phyloP scores from a whole-genome alignment of 2,113 vertebrate species.

The Oreochromis niloticus region DNA sequence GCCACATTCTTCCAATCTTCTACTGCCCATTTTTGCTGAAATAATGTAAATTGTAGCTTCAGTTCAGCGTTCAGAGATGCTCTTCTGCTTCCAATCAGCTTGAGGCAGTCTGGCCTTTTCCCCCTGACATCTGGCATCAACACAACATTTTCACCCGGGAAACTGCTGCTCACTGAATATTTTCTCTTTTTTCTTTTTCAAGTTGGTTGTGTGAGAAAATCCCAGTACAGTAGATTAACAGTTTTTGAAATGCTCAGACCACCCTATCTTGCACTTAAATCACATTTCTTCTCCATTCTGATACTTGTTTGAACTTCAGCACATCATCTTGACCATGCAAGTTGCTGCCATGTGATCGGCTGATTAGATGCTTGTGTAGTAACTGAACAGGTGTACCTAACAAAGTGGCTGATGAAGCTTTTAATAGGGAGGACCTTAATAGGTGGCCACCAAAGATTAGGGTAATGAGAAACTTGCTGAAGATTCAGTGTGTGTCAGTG shows the following conservation, averaged over 20 bases:
- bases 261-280: neutral
- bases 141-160: neutral
- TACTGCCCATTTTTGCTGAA: neutral
- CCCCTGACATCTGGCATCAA: neutral
- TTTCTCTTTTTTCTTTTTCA: neutral
- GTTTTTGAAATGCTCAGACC: neutral
- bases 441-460: neutral
- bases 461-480: neutral
- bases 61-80: neutral
- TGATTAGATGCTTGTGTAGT: neutral
- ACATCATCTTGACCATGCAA: neutral
- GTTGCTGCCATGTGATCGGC: neutral
- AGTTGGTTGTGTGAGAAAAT: neutral
- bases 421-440: neutral
- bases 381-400: neutral
- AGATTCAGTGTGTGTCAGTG: neutral
- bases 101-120: fast-evolving
- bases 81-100: neutral
- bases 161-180: neutral
- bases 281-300: neutral
- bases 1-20: neutral
- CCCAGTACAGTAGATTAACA: neutral
- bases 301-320: neutral
- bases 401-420: neutral
- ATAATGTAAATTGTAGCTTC: neutral